These are phyloP conservation scores for Albula glossodonta DNA, from an alignment of 2,113 vertebrate species.

Conservation along the genomic window DNA sequence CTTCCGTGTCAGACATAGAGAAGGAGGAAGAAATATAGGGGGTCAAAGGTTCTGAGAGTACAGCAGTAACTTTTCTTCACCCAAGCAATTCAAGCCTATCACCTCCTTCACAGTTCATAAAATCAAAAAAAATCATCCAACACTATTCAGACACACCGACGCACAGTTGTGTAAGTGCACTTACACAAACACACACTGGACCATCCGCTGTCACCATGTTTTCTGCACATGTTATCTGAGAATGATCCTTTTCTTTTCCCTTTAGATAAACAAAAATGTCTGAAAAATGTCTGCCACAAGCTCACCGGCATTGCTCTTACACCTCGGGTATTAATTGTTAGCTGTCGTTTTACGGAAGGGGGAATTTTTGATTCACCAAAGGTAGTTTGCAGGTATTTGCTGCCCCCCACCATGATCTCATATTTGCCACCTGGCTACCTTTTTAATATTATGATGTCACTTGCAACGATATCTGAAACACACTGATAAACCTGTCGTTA, in stretches of 20 bases:
- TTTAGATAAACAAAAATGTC: not conserved
- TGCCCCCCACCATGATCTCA: not conserved
- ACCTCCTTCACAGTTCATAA: not conserved
- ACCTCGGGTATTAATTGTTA: conserved; percentile 3
- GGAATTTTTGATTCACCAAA: conserved; percentile 6
- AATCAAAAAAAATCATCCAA: too few species aligned
- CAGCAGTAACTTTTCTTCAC: not conserved
- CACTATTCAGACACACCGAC: not conserved
- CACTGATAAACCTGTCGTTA: not conserved
- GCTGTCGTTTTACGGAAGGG: not conserved
- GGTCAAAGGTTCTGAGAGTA: not conserved
- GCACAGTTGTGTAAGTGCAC: not conserved
- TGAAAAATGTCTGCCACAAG: not conserved
- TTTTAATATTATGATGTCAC: not conserved
- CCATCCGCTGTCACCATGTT: not conserved
- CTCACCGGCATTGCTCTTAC: not conserved
- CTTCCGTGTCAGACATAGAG: not conserved
- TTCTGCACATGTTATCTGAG: not conserved
- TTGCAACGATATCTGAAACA: not conserved
- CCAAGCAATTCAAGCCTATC: not conserved
- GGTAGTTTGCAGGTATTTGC: conserved; percentile 6
- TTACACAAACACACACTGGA: not conserved
- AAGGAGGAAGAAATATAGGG: too few species aligned
- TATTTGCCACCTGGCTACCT: not conserved
- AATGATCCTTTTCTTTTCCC: not conserved